Percentiles rank a stretch among this genome's conserved stretches.
phyloP scores from a whole-genome alignment of 2,888 invertebrate species.

The Campopleginae sp. region DNA sequence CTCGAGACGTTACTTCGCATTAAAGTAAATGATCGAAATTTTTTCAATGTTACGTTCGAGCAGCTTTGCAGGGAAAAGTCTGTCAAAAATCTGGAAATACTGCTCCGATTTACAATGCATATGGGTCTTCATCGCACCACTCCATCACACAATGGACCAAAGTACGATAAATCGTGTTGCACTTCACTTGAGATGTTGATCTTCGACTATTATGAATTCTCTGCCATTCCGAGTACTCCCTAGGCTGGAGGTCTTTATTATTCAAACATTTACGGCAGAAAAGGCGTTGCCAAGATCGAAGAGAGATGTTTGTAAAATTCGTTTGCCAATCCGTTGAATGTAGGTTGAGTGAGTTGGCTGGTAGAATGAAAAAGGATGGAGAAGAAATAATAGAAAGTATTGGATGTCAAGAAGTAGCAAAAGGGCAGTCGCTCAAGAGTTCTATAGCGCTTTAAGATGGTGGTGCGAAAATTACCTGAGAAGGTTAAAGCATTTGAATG shows the following conservation, averaged over 20 bases:
- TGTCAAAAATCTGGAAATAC: background rate
- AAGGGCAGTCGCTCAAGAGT: constrained; percentile 46
- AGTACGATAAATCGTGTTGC: background rate
- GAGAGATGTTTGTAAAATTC: constrained; percentile 47
- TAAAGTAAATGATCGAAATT: background rate
- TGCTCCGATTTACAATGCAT: background rate
- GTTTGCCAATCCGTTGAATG: constrained; percentile 41
- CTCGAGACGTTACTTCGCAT: background rate
- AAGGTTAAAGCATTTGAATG: constrained; percentile 57
- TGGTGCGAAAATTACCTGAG: constrained; percentile 51
- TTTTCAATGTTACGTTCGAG: background rate
- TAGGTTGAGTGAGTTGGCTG: background rate
- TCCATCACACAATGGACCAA: background rate
- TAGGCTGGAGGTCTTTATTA: constrained; percentile 3
- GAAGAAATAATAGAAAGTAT: constrained; percentile 61
- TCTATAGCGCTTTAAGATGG: constrained; percentile 40
- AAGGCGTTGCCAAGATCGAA: constrained; percentile 22
- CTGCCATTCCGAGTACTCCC: background rate
- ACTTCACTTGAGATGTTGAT: background rate
- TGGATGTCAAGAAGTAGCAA: constrained; percentile 32
- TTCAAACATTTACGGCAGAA: constrained; percentile 14
- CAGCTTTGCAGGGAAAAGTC: background rate
- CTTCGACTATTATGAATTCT: background rate
- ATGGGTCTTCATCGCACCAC: background rate
- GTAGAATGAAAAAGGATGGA: constrained; percentile 62